These are phyloP conservation scores for Pachypeltis micranthus DNA, from an alignment of 1,140 invertebrate species.

Conservation along the genomic window DNA sequence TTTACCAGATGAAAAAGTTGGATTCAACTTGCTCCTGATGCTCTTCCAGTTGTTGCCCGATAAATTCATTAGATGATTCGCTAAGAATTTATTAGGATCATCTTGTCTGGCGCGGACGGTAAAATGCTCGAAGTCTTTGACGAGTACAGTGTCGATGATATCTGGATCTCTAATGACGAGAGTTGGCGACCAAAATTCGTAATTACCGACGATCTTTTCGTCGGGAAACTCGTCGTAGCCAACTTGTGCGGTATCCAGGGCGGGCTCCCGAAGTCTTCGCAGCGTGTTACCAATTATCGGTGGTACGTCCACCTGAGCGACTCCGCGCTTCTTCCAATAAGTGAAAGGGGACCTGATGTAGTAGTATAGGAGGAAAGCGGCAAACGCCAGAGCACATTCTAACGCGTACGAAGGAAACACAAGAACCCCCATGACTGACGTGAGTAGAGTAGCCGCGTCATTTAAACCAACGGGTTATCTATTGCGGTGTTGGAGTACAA, in stretches of 20 bases:
- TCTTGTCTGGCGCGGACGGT: slow-evolving; percentile 36
- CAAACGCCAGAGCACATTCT: no score
- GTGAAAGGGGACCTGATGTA: no score
- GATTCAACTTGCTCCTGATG: slow-evolving; percentile 31
- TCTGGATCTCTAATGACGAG: slow-evolving; percentile 43
- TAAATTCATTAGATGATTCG: slow-evolving; percentile 32
- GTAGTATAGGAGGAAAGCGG: no score
- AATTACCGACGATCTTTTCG: slow-evolving; percentile 29
- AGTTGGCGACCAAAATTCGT: slow-evolving; percentile 35
- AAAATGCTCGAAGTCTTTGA: slow-evolving; percentile 45
- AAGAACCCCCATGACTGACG: no score
- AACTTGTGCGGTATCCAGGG: slow-evolving; percentile 18
- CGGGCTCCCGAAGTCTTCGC: slow-evolving; percentile 29
- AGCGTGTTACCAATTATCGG: slow-evolving; percentile 39
- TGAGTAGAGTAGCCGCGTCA: no score
- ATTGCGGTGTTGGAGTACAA: no score
- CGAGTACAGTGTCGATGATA: slow-evolving; percentile 45
- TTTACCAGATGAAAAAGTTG: slow-evolving; percentile 28
- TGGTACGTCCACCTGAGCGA: slow-evolving; percentile 31
- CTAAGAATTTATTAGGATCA: slow-evolving; percentile 36
- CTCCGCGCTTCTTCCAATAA: slow-evolving; percentile 31
- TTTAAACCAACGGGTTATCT: no score
- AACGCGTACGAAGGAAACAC: no score
- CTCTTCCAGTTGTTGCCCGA: slow-evolving; percentile 35
- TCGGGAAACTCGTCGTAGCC: slow-evolving; percentile 18